Evolutionary conservation across 2,888 invertebrate species (phyloP), one percentile per base, ranked within the genome.

Genomic region (Adineta ricciae): DNA sequence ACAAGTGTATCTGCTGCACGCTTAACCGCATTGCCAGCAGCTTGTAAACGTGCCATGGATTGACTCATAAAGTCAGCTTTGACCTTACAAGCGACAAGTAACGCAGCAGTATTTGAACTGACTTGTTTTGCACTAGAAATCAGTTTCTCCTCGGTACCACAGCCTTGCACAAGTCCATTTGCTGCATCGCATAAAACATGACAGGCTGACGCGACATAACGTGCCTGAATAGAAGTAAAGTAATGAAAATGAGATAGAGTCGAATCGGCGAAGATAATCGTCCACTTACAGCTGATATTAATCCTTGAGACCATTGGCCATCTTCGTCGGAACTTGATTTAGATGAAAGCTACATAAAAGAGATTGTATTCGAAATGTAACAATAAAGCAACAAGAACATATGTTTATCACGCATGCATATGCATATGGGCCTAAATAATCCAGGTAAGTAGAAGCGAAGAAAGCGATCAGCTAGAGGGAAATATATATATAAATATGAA

Each of bases 101-200:
- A 92, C 89, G 98, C 98, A 0, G 99, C 99, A 0, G 99, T 99
- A 1, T 96, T 96, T 84, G 96, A 95, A 11, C 99, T 98, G 16
- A 99, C 92, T 87, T 92, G 91, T 88, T 97, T 94, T 5, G 98
- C 98, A 32, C 97, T 94, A 0, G 97, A 96, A 87, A 98, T 96
- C 49, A 99, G 92, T 89, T 97, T 94, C 91, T 99, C 98, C 91
- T 99, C 98, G 24, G 90, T 90, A 78, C 90, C 90, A 54, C 90
- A 90, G 46, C 92, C 91, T 91, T 96, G 94, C 1, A 99, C 97
- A 88, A 99, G 92, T 83, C 96, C 95, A 90, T 99, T 98, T 85
- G 99, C 99, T 0, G 97, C 96, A 90, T 99, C 98, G 85, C 98
- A 98, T 87, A 99, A 92, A 88, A 95, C 95, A 91, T 98, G 98